phyloP scores from a whole-genome alignment of 2,888 invertebrate species.

The Tenthredo amoena region DNA sequence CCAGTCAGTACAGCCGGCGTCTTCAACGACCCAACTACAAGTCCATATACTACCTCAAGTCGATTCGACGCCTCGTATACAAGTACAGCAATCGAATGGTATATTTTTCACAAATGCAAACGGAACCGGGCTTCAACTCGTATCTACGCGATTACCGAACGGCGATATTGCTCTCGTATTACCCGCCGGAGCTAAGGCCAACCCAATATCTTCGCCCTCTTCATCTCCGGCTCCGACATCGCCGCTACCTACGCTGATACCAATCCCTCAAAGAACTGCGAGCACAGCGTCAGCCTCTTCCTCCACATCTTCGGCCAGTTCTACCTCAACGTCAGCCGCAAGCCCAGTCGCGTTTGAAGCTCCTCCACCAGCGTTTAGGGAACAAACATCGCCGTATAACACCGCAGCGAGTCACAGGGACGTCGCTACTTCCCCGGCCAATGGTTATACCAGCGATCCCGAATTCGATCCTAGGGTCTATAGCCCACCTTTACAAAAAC shows the following conservation, averaged over 20 bases:
- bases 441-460: conserved; percentile 75
- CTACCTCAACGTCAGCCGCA: conserved; percentile 78
- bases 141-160: conserved; percentile 90
- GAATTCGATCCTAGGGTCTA: conserved; percentile 75
- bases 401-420: conserved; percentile 78
- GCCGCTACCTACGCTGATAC: conserved; percentile 85
- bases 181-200: conserved; percentile 82
- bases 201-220: conserved; percentile 76
- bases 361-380: conserved; percentile 80
- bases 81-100: conserved; percentile 79
- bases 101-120: conserved; percentile 85
- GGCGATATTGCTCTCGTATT: conserved; percentile 91
- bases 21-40: conserved; percentile 78
- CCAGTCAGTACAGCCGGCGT: conserved; percentile 71
- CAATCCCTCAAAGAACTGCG: conserved; percentile 87
- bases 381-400: conserved; percentile 74
- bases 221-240: conserved; percentile 76
- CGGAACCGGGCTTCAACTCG: conserved; percentile 86
- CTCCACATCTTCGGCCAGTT: conserved; percentile 78
- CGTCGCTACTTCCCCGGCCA: conserved; percentile 78
- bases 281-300: conserved; percentile 86
- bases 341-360: conserved; percentile 77
- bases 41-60: conserved; percentile 81
- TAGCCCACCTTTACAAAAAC: conserved; percentile 80
- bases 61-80: conserved; percentile 73